phyloP scores from a whole-genome alignment of 2,888 invertebrate species.

The Drosophila merina region DNA sequence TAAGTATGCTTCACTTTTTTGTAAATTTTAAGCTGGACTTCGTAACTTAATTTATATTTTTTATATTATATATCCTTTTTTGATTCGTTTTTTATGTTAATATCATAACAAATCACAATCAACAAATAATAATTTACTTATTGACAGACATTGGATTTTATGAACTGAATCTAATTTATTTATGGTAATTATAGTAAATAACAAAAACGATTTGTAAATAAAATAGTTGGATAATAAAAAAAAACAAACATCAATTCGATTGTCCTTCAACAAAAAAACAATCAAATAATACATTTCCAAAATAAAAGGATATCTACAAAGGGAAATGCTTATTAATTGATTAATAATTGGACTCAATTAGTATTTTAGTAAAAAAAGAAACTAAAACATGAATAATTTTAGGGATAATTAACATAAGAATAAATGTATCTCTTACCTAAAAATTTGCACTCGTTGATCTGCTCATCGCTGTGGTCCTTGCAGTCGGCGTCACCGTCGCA shows the following conservation, averaged over 20 bases:
- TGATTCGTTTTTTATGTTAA: neutral
- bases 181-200: neutral
- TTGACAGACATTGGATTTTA: neutral
- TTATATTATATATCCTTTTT: neutral
- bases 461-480: slow-evolving; percentile 92
- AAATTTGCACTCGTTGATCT: slow-evolving; percentile 89
- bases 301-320: neutral
- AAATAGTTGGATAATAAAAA: too few relatives aligned
- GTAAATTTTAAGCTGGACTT: neutral
- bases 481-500: slow-evolving; percentile 93
- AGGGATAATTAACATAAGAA: neutral
- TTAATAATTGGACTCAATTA: neutral
- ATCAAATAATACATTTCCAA: neutral
- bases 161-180: neutral
- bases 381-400: neutral
- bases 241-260: too few relatives aligned
- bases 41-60: neutral
- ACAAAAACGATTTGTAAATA: neutral
- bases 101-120: neutral
- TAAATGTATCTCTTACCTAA: slow-evolving; percentile 72
- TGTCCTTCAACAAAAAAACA: neutral
- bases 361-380: neutral
- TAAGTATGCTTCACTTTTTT: slow-evolving; percentile 53
- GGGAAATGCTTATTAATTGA: neutral
- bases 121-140: neutral